Base-by-base conservation (phyloP, 2,797 vertebrate species). In the Danio jaintianensis region DNA sequence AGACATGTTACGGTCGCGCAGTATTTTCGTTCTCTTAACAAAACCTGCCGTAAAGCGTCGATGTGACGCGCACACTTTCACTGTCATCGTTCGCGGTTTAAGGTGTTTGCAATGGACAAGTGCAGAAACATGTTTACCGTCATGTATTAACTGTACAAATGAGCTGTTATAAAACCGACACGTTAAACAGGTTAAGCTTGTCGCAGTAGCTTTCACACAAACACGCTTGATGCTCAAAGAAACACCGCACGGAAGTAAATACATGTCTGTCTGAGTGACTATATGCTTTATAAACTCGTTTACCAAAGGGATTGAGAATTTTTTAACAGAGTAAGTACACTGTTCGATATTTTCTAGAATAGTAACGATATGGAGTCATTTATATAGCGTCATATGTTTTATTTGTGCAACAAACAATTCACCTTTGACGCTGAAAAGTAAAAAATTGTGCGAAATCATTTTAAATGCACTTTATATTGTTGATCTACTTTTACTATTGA, bases 301-400 rank as follows among this genome's bases (percentile, higher is more conserved):
- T 47, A 36, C 1, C 6, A 18, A 6, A 13, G 20, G 11, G 59
- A 52, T 53, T 47, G 12, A 68, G 45, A 52, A 7, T 59, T 42
- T 29, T 58, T 45, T 38, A 45, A 56, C 4, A 4, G 29, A 48
- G 75, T 59, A 67, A 78, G 75, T 78, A 61, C 1, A 18, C 48
- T 71, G 29, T 71, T 71, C 6, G n/a, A 7, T 22, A 18, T 64
- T 43, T 71, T 53, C 5, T 29, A 6, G 38, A 50, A 4, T 22
- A 13, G 6, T 20, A 20, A 52, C 3, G 16, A 4, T 5, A 42
- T 7, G 1, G 5, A 22, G 52, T 12, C 1, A 11, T 63, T 42
- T 42, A 22, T 20, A n/a, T n/a, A n/a, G n/a, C n/a, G n/a, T n/a
- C n/a, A n/a, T n/a, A 63, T 29, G 29, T 29, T 29, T 6, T 18